Evolutionary conservation across 2,888 invertebrate genomes (phyloP), one percentile per base, ranked within the genome.

Genomic region (Drosophila atripex): DNA sequence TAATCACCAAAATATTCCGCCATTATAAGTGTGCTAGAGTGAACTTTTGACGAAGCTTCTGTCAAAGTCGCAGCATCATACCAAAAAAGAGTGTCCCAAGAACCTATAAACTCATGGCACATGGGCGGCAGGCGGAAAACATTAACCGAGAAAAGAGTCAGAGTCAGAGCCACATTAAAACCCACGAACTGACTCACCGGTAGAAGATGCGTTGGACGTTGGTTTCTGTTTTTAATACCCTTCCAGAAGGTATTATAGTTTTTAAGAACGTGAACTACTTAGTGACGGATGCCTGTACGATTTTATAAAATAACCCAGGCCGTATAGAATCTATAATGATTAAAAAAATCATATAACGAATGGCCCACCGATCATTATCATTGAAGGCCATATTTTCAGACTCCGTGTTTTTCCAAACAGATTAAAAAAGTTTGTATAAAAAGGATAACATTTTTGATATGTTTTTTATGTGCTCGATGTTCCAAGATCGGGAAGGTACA

Each of bases 151-250:
- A 65, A 63, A 47, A 53, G 38, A 50, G 25, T 8, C 8, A 11
- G 21, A 38, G 23, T 30, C 32, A 11, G 18, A 55, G 23, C 45
- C 32, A 14, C 55, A 47, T 47, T 60, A 38, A 60, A 61, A 43
- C 69, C 69, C 69, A 70, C 69, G 71, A 59, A 69, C 78, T 77
- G 79, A 80, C 60, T 79, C 78, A 78, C 82, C 52, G 35, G 28
- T 47, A 52, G 59, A 55, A 46, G 77, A 85, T 78, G 82, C 82
- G 77, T 82, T 82, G 82, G 82, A 55, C 77, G 83, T 73, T 47
- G 52, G 55, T 43, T 21, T 43, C 43, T 43, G 12, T 43, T 43
- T 43, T 21, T 6, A 11, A 21, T 43, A 35, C n/a, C n/a, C 35
- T 35, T n/a, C 4, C 32, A 11, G 4, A 32, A 4, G 12, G 32